Base-by-base conservation (phyloP, 2,888 invertebrate species). In the Amphipoea lucens region DNA sequence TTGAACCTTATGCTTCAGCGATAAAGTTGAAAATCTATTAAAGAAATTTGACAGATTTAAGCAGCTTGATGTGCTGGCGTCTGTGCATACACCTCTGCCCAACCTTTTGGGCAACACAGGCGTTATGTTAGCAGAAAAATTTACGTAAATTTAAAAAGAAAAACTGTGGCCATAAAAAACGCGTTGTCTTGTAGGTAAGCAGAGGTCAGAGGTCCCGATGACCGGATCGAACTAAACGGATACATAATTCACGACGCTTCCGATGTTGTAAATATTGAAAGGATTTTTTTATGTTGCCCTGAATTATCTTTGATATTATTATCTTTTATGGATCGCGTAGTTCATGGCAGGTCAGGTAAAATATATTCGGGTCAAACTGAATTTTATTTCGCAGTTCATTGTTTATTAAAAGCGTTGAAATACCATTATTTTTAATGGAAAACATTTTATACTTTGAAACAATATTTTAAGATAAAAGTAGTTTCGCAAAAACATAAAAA, bases 181-280 rank as follows among this genome's bases (percentile, higher is more conserved):
- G 78, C 84, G 85, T 87, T 88, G 88, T 88, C 83, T 88, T 86
- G 63, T 75, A 80, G 65, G 75, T 78, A 81, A 70, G 57, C 74
- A 76, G 62, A 85, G 89, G 90, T 87, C 86, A 89, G 74, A 89
- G 87, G 88, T 85, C 83, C 81, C 70, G 72, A 83, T 75, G 81
- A 74, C 72, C 75, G 76, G 78, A 88, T 86, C 82, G 86, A 81
- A 86, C 88, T 84, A 87, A 87, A 79, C 81, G 90, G 88, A 90
- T 91, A 92, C 92, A 93, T 92, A 91, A 91, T 92, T 92, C 92
- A 92, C 89, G 68, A 80, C 76, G 86, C 89, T 88, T 89, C 82
- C 87, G 82, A 82, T 81, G 80, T 87, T 89, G 91, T 92, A 91
- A 92, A 93, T 92, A 92, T 91, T 90, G 86, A 89, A 89, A 82